These are phyloP conservation scores for Brassicogethes aeneus DNA, from an alignment of 2,888 invertebrate species.

Conservation along the genomic window DNA sequence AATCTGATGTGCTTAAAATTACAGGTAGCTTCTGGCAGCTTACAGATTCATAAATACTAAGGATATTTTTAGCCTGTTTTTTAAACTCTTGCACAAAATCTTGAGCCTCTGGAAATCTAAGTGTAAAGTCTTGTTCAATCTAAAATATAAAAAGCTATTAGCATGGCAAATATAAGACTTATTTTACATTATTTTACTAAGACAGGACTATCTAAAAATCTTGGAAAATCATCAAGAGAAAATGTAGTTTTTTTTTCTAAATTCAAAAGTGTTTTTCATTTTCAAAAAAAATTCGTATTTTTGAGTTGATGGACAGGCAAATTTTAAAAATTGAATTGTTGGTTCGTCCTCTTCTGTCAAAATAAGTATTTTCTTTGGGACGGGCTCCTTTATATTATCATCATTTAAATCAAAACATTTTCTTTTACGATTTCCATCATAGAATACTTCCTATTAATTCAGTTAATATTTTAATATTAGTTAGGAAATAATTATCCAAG, in stretches of 20 bases:
- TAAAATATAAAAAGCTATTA: background rate
- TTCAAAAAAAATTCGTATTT: background rate
- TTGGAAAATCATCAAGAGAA: background rate
- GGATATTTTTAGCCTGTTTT: background rate
- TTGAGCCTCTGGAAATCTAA: background rate
- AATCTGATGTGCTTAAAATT: background rate
- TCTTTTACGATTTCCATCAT: background rate
- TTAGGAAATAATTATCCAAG: no score
- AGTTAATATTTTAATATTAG: no score
- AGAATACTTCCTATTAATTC: no score
- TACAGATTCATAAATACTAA: background rate
- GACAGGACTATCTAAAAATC: background rate
- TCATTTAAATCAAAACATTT: background rate
- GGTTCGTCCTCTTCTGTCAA: background rate
- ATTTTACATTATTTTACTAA: background rate
- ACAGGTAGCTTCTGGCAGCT: background rate
- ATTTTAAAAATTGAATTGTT: background rate
- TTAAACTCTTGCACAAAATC: background rate
- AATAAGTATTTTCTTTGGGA: background rate
- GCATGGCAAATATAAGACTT: background rate
- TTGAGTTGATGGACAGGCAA: background rate
- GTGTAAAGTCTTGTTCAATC: background rate
- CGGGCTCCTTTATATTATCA: background rate
- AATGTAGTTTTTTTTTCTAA: background rate
- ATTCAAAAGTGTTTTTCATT: background rate